These are phyloP conservation scores for Ellobium chinense DNA, from an alignment of 2,888 invertebrate genomes.

Conservation along the genomic window DNA sequence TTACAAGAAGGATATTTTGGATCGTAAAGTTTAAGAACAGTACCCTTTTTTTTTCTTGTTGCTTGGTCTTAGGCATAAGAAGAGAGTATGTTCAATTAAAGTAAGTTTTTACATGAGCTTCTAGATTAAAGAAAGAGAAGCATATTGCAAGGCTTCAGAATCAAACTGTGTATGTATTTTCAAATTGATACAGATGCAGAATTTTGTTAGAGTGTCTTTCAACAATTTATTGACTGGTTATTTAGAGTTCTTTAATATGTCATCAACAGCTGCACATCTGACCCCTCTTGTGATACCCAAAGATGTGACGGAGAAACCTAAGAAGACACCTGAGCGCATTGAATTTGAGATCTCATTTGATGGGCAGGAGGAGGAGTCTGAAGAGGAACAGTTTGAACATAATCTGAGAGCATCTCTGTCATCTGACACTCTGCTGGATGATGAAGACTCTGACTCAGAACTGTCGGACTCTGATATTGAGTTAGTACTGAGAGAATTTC, in stretches of 20 bases:
- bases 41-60: no score
- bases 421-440: slow-evolving; percentile 58
- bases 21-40: no score
- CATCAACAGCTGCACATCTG: slow-evolving; percentile 48
- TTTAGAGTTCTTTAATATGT: background rate
- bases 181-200: no score
- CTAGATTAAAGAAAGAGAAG: no score
- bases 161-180: no score
- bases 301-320: slow-evolving; percentile 54
- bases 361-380: slow-evolving; percentile 79
- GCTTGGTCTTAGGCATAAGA: no score
- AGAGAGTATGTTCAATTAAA: no score
- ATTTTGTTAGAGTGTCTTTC: no score
- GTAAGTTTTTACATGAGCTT: no score
- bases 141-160: no score
- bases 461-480: slow-evolving; percentile 58
- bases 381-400: slow-evolving; percentile 96
- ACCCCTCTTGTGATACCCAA: slow-evolving; percentile 58
- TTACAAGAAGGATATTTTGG: no score
- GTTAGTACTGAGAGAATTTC: slow-evolving; percentile 18
- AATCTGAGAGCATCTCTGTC: slow-evolving; percentile 90
- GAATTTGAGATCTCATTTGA: slow-evolving; percentile 85
- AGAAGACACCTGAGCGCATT: slow-evolving; percentile 86
- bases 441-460: slow-evolving; percentile 63
- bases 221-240: no score